These are phyloP conservation scores for Plodia interpunctella DNA, from an alignment of 1,140 invertebrate genomes.

Conservation along the genomic window DNA sequence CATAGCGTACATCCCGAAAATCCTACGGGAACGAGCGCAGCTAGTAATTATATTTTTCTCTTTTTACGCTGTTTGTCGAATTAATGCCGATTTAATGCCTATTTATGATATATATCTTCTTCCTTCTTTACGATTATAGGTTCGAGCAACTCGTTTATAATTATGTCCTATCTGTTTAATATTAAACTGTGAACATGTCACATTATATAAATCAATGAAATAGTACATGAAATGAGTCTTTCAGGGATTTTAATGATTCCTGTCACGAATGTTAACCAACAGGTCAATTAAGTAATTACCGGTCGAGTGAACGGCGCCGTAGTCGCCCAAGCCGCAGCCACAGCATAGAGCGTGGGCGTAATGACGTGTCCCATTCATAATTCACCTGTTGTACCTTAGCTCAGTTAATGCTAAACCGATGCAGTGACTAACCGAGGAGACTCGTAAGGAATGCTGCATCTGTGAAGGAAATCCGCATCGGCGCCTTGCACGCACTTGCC, in stretches of 20 bases:
- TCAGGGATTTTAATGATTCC: constrained; percentile 15
- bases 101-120: too few species aligned
- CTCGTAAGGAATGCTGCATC: constrained; percentile 58
- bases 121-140: too few species aligned
- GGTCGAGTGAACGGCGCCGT: constrained; percentile 18
- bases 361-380: constrained; percentile 53
- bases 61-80: too few species aligned
- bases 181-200: too few species aligned
- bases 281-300: constrained; percentile 25
- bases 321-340: constrained; percentile 15
- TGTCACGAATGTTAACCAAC: constrained; percentile 18
- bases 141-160: too few species aligned
- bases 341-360: constrained; percentile 30
- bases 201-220: too few species aligned
- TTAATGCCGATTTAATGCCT: too few species aligned
- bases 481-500: constrained; percentile 48
- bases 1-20: too few species aligned
- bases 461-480: constrained; percentile 66
- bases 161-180: too few species aligned
- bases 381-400: constrained; percentile 37
- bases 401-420: constrained; percentile 26
- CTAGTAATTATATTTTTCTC: too few species aligned
- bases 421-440: constrained; percentile 48
- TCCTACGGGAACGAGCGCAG: too few species aligned
- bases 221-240: neutral